Conservation (phyloP, 2,888 invertebrate species). For the Autographa gamma region DNA sequence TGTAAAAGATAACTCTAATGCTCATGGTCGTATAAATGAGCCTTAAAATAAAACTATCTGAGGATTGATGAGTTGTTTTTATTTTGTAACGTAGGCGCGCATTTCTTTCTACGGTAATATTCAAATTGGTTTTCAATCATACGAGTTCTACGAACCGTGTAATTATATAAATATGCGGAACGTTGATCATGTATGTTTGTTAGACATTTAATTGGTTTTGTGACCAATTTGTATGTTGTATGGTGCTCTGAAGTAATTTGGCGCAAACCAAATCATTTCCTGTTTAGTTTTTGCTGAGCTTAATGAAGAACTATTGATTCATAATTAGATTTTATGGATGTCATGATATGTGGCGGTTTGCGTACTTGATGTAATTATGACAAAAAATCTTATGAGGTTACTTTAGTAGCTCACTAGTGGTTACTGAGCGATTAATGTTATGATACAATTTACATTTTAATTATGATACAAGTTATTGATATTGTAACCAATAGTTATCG, state of each 20-base stretch:
- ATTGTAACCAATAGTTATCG: too few species aligned
- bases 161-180: constrained; percentile 60
- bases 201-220: constrained; percentile 56
- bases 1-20: constrained; percentile 22
- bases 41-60: constrained; percentile 16
- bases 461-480: too few species aligned
- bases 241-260: constrained; percentile 58
- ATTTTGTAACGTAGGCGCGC: constrained; percentile 38
- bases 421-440: background rate
- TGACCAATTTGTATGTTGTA: constrained; percentile 57
- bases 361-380: constrained; percentile 21
- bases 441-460: background rate
- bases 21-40: constrained; percentile 20
- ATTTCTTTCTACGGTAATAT: constrained; percentile 47
- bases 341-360: constrained; percentile 17
- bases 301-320: constrained; percentile 57
- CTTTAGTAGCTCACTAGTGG: background rate
- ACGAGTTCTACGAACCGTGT: constrained; percentile 30
- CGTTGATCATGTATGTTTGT: constrained; percentile 49
- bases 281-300: constrained; percentile 65
- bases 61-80: constrained; percentile 29
- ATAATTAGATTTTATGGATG: constrained; percentile 36
- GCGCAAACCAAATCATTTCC: constrained; percentile 67
- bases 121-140: constrained; percentile 39
- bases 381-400: background rate